Base-by-base conservation (phyloP, 2,888 invertebrate species). In the Bombylius major region DNA sequence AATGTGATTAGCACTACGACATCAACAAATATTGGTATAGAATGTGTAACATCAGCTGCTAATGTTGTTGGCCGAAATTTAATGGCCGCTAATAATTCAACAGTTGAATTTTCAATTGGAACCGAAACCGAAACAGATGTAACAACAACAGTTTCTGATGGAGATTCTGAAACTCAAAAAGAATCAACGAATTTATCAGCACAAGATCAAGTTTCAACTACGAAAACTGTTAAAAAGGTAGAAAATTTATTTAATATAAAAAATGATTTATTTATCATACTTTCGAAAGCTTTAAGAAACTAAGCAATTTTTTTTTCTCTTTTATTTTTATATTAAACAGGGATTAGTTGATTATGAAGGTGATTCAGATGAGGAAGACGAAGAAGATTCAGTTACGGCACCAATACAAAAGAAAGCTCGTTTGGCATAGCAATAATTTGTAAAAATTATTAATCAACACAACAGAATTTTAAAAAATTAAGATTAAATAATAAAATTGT, bases 311-410 rank as follows among this genome's bases (percentile, higher is more conserved):
- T 42, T n/a, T 51, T 42, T n/a, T 51, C 6, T 14, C 5, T 13
- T 45, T 12, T 45, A n/a, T n/a, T n/a, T 45, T n/a, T n/a, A 11
- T 45, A 45, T n/a, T 14, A 59, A 50, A 3, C 71, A 90, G 90
- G 91, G 93, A 64, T 80, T 97, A 68, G 97, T 97, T 61, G 97
- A 97, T 75, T 97, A 97, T 69, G 96, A 97, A 71, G 96, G 92
- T 56, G 96, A 97, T 76, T 96, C 95, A 1, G 96, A 97, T 68
- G 96, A 96, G 68, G 93, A 93, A 58, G 92, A 92, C 59, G 89
- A 90, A 61, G 84, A 86, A 42, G 71, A 71, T 42, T 69, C 71
- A 60, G 69, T 68, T 50, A 61, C 61, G 49, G 63, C 69, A 58
- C 74, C 72, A 60, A 67, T 69, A 66, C 69, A 71, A 65, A 75